Conservation (phyloP, 1,140 invertebrate genomes). For the Calycopis cecrops region DNA sequence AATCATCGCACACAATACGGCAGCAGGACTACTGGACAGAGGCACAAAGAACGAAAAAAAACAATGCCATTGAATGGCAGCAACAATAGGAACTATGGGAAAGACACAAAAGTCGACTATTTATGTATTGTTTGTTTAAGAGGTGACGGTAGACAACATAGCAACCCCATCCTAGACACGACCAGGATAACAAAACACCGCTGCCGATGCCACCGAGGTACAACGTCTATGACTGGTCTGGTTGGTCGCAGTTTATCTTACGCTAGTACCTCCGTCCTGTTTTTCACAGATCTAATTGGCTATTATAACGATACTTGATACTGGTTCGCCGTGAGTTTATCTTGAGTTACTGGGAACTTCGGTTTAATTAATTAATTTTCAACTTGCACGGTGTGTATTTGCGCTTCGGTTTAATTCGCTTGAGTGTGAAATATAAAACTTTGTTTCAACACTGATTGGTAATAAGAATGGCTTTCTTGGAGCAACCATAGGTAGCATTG, state of each 20-base stretch:
- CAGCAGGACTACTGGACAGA: constrained; percentile 6
- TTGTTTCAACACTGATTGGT: no score
- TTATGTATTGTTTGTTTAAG: constrained; percentile 69
- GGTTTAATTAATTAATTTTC: constrained; percentile 14
- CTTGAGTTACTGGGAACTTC: constrained; percentile 4
- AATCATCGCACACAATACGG: not conserved
- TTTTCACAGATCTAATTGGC: constrained; percentile 65
- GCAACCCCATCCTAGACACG: constrained; percentile 46
- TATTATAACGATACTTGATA: constrained; percentile 71
- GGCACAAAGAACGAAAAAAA: constrained; percentile 31
- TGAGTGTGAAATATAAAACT: no score
- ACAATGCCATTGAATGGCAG: constrained; percentile 48
- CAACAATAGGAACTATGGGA: constrained; percentile 63
- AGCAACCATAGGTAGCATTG: no score
- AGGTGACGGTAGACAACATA: constrained; percentile 67
- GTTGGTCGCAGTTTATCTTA: constrained; percentile 24
- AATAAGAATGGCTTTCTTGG: no score
- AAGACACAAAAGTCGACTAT: constrained; percentile 58
- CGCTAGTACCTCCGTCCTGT: constrained; percentile 30
- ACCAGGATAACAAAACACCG: constrained; percentile 31
- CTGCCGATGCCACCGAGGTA: not conserved
- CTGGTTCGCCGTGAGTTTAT: constrained; percentile 26
- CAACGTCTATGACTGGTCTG: constrained; percentile 15
- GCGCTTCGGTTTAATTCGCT: no score
- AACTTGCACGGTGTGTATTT: no score